These are phyloP conservation scores for Himantopus leucocephalus DNA, from an alignment of 2,113 vertebrate genomes.

Conservation along the genomic window DNA sequence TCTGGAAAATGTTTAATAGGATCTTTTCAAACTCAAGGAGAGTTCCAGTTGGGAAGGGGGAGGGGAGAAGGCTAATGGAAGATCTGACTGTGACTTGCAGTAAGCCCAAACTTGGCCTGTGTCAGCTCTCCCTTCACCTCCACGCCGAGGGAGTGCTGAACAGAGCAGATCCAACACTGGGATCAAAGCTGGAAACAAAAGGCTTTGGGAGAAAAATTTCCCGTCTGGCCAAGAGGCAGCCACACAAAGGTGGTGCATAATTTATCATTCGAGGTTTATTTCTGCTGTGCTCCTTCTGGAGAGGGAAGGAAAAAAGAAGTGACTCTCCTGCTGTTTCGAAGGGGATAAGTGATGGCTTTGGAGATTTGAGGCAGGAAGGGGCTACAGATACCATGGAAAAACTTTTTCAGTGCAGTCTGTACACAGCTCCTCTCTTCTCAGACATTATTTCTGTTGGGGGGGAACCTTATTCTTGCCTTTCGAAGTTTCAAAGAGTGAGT, in stretches of 20 bases:
- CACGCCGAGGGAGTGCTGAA: constrained; percentile 53
- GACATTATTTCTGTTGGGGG: not conserved
- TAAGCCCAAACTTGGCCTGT: constrained; percentile 68
- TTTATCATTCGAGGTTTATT: constrained; percentile 74
- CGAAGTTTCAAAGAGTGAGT: not conserved
- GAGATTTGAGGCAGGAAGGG: constrained; percentile 24
- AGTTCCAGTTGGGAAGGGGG: constrained; percentile 54
- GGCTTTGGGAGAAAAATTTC: constrained; percentile 69
- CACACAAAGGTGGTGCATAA: constrained; percentile 76
- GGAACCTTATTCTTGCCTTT: not conserved
- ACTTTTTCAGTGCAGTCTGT: not conserved
- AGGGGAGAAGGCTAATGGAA: constrained; percentile 54
- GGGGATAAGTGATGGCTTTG: constrained; percentile 32
- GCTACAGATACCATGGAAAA: constrained; percentile 9
- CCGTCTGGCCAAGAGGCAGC: constrained; percentile 71
- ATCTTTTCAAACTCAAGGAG: constrained; percentile 59
- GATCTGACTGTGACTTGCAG: constrained; percentile 48
- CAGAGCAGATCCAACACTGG: constrained; percentile 47
- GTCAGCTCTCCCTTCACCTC: constrained; percentile 68
- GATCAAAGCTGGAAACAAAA: constrained; percentile 75
- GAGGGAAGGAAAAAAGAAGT: constrained; percentile 25
- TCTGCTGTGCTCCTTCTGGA: constrained; percentile 57
- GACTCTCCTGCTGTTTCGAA: constrained; percentile 19
- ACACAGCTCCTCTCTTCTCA: not conserved
- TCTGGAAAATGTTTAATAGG: constrained; percentile 60